Percentiles rank a stretch among this genome's conserved stretches.
These are phyloP conservation scores for Astreopora myriophthalma DNA, from an alignment of 64 coral and sea anemone species.

Conservation along the genomic window DNA sequence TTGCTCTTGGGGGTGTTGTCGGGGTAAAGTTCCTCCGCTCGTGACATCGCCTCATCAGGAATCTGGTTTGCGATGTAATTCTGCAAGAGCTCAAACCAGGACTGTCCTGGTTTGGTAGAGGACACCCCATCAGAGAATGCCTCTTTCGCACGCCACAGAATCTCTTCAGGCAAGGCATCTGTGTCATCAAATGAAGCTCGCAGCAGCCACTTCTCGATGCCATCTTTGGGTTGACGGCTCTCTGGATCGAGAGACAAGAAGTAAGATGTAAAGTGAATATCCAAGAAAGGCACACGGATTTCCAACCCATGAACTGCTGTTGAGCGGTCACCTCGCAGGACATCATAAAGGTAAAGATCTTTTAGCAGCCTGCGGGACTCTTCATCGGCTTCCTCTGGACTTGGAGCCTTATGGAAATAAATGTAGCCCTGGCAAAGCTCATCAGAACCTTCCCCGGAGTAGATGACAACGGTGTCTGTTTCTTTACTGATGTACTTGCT, in stretches of 20 bases:
- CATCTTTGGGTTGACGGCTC: conserved; percentile 81
- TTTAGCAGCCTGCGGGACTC: conserved; percentile 85
- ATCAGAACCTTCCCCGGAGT: conserved; percentile 95
- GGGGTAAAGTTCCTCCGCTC: conserved; percentile 76
- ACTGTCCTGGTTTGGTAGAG: conserved; percentile 83
- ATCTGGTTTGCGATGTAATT: conserved; percentile 64
- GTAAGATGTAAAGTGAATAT: conserved; percentile 92
- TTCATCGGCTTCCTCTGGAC: conserved; percentile 75
- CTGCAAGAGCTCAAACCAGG: conserved; percentile 96
- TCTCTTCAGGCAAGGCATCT: conserved; percentile 85
- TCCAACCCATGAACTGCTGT: conserved; percentile 89
- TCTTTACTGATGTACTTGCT: conserved; percentile 90
- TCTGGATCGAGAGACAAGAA: conserved; percentile 80
- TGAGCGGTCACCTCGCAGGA: conserved; percentile 90
- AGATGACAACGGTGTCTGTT: conserved; percentile 95
- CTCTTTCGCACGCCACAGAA: conserved; percentile 95
- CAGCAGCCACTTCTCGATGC: conserved; percentile 87
- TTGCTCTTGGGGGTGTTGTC: conserved; percentile 95
- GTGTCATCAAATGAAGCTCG: conserved; percentile 88
- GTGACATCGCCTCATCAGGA: conserved; percentile 66
- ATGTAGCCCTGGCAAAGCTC: conserved; percentile 97
- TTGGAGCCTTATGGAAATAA: conserved; percentile 98
- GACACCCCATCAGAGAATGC: conserved; percentile 98
- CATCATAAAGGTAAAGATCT: conserved; percentile 88
- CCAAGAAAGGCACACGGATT: conserved; percentile 93